Conservation (phyloP, 2,113 vertebrate genomes). For the Cygnus atratus region DNA sequence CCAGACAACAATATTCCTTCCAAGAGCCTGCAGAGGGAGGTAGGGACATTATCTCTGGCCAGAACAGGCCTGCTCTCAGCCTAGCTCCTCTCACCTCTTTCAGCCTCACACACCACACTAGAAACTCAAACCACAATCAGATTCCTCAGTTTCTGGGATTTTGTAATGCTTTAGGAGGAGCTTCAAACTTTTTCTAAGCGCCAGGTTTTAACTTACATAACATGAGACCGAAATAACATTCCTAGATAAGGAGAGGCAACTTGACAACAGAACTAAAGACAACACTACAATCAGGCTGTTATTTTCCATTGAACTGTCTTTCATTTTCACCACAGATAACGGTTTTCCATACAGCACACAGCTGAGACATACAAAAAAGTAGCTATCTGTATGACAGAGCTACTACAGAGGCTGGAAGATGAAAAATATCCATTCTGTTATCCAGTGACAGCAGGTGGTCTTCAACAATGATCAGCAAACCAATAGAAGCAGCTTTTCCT, state of each 20-base stretch:
- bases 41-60: not conserved
- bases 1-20: not conserved
- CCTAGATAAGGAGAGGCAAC: not conserved
- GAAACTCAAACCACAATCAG: not conserved
- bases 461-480: not conserved
- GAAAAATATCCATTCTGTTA: not conserved
- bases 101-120: not conserved
- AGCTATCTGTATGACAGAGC: not conserved
- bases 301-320: not conserved
- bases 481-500: not conserved
- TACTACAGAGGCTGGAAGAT: not conserved
- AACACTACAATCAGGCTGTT: not conserved
- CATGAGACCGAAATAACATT: not conserved
- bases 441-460: not conserved
- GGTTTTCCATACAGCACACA: not conserved
- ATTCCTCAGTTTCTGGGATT: not conserved
- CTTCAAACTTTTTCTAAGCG: not conserved
- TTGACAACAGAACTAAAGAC: not conserved
- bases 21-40: not conserved
- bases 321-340: not conserved
- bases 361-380: not conserved
- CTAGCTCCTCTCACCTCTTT: not conserved
- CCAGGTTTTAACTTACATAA: not conserved
- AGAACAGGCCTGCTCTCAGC: not conserved
- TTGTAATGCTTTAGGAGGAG: not conserved